These are phyloP conservation scores for Temnothorax nylanderi DNA, from an alignment of 1,140 invertebrate species.

Conservation along the genomic window DNA sequence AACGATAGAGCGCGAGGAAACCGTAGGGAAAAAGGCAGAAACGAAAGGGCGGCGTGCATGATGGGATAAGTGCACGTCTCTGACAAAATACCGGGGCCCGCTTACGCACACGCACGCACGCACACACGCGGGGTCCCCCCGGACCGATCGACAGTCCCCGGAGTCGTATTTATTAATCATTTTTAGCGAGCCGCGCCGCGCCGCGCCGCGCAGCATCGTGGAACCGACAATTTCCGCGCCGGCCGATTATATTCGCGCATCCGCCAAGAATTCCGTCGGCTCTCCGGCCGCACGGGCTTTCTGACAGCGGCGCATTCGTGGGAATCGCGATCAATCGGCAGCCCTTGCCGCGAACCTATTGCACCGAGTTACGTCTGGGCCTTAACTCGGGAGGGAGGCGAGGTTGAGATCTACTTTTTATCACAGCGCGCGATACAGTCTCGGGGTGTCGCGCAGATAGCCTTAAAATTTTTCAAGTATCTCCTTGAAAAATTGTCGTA, in stretches of 20 bases:
- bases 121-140: not conserved
- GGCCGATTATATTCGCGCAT: constrained; percentile 24
- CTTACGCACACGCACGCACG: constrained; percentile 47
- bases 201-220: constrained; percentile 25
- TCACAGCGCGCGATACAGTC: not conserved
- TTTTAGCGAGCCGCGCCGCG: constrained; percentile 13
- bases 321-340: constrained; percentile 47
- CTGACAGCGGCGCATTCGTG: not conserved
- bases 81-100: constrained; percentile 46
- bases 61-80: constrained; percentile 62
- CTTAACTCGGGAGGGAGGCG: not conserved
- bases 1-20: constrained; percentile 49
- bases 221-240: constrained; percentile 49
- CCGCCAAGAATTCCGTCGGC: not conserved
- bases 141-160: constrained; percentile 7
- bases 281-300: not conserved
- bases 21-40: constrained; percentile 51
- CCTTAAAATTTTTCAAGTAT: not conserved
- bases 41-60: constrained; percentile 50
- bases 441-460: no score
- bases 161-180: constrained; percentile 53
- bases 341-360: constrained; percentile 37
- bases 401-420: not conserved
- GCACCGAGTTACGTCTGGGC: constrained; percentile 27
- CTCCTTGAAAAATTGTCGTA: constrained; percentile 1